These are phyloP conservation scores for Argentina silus DNA, from an alignment of 2,797 vertebrate species.

Conservation along the genomic window DNA sequence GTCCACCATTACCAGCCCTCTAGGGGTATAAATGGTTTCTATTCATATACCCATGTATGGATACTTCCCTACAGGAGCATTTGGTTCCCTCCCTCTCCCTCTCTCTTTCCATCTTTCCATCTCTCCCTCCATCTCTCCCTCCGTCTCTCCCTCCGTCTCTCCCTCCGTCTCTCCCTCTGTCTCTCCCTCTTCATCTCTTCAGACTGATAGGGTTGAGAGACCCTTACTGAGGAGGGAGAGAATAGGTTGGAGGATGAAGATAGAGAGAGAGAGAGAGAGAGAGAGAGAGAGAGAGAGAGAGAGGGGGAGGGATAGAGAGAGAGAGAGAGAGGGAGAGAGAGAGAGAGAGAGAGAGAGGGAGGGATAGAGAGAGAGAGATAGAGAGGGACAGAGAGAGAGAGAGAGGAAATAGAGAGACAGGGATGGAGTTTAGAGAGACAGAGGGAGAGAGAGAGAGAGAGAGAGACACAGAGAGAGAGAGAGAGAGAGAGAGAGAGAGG, in stretches of 20 bases:
- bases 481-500: neutral
- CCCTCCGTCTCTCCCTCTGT: neutral
- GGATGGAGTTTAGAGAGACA: neutral
- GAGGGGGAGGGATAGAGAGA: neutral
- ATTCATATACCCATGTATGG: neutral
- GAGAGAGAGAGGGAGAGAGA: neutral
- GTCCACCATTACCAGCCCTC: too few relatives aligned
- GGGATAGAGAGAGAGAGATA: conserved; percentile 1
- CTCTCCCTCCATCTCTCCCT: neutral
- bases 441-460: neutral
- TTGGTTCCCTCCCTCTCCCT: neutral
- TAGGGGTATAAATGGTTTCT: neutral
- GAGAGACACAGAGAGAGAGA: neutral
- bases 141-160: neutral
- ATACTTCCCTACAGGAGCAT: too few relatives aligned
- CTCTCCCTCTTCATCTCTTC: neutral
- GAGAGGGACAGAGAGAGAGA: neutral
- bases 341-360: conserved; percentile 1
- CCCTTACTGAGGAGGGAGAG: neutral
- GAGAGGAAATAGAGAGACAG: conserved; percentile 1
- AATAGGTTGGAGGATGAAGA: neutral
- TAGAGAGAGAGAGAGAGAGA: neutral
- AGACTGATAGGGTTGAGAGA: neutral
- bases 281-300: conserved; percentile 7
- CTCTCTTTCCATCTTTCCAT: neutral